Conservation (phyloP, 2,888 invertebrate genomes). For the Dermolepida albohirtum region DNA sequence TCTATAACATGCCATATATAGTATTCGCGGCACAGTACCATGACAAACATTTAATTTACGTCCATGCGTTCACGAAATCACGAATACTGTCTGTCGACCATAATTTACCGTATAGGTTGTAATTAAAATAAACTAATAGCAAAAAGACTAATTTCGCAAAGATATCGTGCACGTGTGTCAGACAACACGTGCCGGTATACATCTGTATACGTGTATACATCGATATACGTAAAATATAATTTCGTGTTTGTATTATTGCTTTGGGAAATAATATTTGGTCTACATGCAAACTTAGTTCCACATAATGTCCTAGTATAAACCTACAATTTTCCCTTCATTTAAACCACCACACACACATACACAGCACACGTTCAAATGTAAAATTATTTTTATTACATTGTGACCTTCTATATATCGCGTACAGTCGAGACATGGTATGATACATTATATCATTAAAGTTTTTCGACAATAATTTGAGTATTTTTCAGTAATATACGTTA, state of each 20-base stretch:
- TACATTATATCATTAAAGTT: constrained; percentile 36
- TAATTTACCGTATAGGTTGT: constrained; percentile 29
- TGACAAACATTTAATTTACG: no score
- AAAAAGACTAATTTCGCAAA: constrained; percentile 35
- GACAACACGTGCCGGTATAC: constrained; percentile 31
- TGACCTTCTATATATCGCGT: constrained; percentile 32
- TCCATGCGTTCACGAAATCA: constrained; percentile 14
- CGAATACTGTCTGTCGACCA: constrained; percentile 17
- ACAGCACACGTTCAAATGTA: constrained; percentile 31
- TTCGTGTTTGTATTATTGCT: constrained; percentile 38
- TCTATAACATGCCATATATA: no score
- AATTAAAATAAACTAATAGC: constrained; percentile 36
- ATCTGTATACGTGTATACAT: constrained; percentile 20
- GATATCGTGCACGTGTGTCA: constrained; percentile 34
- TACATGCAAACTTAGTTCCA: constrained; percentile 38
- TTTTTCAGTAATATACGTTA: constrained; percentile 37
- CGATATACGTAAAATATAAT: constrained; percentile 32
- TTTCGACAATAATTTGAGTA: constrained; percentile 37
- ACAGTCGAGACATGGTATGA: constrained; percentile 6
- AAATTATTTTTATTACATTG: constrained; percentile 38
- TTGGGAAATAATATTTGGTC: constrained; percentile 38
- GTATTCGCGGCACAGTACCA: no score
- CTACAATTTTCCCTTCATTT: constrained; percentile 39
- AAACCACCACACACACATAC: constrained; percentile 33
- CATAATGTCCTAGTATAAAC: constrained; percentile 36